Evolutionary conservation across 2,888 invertebrate species (phyloP), one percentile per base, ranked within the genome.

Genomic region (Sarcophaga variegata): DNA sequence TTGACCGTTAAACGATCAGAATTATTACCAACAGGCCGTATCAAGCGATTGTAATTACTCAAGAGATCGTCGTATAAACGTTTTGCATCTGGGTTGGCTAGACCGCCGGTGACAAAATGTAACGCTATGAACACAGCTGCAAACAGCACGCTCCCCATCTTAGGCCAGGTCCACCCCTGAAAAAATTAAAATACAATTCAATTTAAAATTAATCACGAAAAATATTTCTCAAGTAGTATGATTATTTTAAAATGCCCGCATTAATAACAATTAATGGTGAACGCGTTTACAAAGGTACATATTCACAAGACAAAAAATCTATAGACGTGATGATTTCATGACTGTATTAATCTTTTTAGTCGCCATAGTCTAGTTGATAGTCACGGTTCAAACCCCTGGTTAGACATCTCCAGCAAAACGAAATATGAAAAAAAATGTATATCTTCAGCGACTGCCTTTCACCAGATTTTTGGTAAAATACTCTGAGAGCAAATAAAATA

Each of bases 1-100:
- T 97, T 97, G 94, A 99, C 98, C 92, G 97, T 97, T 93, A 99
- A 96, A 90, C 97, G 96, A 94, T 98, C 98, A 90, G 97, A 97
- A 94, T 97, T 98, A 94, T 98, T 98, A 92, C 97, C 97, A 90
- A 98, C 98, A 89, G 98, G 98, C 93, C 98, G 95, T 93, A 98
- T 98, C 93, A 98, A 96, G 92, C 98, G 96, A 94, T 99, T 99
- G 95, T 99, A 99, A 94, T 98, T 97, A 91, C 97, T 97, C 92
- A 99, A 95, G 90, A 99, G 95, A 94, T 98, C 98, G 95, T 99
- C 98, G 95, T 98, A 98, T 91, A 98, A 96, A 94, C 98, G 96
- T 95, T 98, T 97, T 92, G 98, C 97, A 94, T 98, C 98, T 93
- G 97, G 97, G 95, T 98, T 98, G 94, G 96, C 97, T 95, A 95